Evolutionary conservation across 1,140 invertebrate species (phyloP).

Genomic region (Drosophila suzukii): DNA sequence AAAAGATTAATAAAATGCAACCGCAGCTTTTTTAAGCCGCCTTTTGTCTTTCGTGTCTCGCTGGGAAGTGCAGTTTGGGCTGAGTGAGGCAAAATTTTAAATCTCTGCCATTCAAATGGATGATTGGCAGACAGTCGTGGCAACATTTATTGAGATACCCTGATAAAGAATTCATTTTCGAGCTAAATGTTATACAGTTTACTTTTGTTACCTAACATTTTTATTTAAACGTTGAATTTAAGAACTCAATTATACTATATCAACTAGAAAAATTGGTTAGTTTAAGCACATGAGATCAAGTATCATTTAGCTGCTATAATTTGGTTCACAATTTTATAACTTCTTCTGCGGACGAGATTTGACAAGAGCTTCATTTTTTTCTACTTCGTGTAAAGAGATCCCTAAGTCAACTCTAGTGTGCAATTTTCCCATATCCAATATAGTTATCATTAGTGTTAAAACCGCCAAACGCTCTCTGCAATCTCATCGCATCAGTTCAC

Average conservation of each 20-base stretch:
- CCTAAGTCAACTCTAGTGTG: too few species aligned
- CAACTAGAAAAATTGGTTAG: too few species aligned
- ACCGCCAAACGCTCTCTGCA: constrained; percentile 6
- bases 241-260: too few species aligned
- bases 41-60: constrained; percentile 42
- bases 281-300: too few species aligned
- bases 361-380: too few species aligned
- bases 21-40: constrained; percentile 20
- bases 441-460: constrained; percentile 27
- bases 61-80: constrained; percentile 46
- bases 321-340: too few species aligned
- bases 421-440: background rate
- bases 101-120: constrained; percentile 23
- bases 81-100: constrained; percentile 28
- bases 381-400: too few species aligned
- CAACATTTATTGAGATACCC: constrained; percentile 23
- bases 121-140: constrained; percentile 40
- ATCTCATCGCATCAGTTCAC: constrained; percentile 28
- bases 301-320: too few species aligned
- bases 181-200: too few species aligned
- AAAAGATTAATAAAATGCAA: background rate
- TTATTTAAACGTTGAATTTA: too few species aligned
- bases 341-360: too few species aligned
- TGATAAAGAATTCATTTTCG: background rate
- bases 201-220: too few species aligned